A percentile compares a stretch with the other conserved stretches of the same genome.
phyloP scores from a whole-genome alignment of 37 sponge, comb jelly and placozoan genomes.

The Mnemiopsis leidyi region DNA sequence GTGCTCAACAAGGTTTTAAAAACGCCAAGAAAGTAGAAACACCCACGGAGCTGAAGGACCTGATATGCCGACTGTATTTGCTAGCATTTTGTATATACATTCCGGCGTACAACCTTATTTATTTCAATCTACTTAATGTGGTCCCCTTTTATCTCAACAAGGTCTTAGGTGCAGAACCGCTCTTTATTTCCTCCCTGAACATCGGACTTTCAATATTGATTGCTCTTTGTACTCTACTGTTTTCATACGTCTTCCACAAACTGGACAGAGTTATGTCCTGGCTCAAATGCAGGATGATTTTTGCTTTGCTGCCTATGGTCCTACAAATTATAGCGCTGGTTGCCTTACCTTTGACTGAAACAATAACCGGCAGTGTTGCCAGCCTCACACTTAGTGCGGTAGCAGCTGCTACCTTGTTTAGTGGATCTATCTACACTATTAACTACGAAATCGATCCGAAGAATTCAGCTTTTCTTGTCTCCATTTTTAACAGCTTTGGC shows the following conservation, averaged over 20 bases:
- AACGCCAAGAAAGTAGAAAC: too few relatives aligned
- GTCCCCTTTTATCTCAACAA: background rate
- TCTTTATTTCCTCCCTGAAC: background rate
- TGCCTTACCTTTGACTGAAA: background rate
- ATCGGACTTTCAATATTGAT: background rate
- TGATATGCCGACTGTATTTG: background rate
- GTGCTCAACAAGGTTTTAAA: too few relatives aligned
- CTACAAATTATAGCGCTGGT: background rate
- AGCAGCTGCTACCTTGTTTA: background rate
- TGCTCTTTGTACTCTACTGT: background rate
- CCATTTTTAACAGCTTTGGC: constrained; percentile 3
- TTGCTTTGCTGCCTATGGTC: constrained; percentile 17
- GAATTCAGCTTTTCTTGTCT: background rate
- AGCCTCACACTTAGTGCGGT: background rate
- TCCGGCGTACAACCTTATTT: background rate
- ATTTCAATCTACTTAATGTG: background rate
- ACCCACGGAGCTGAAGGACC: background rate
- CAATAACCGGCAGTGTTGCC: background rate
- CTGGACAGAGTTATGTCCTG: background rate
- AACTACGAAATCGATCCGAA: constrained; percentile 30
- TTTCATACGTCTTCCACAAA: background rate
- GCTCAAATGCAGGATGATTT: background rate
- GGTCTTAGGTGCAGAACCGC: background rate
- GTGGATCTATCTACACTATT: background rate
- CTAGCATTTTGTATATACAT: constrained; percentile 16